Percentiles rank a stretch among this genome's conserved stretches.
phyloP scores from a whole-genome alignment of 2,888 invertebrate species.

The Platycnemis pennipes region DNA sequence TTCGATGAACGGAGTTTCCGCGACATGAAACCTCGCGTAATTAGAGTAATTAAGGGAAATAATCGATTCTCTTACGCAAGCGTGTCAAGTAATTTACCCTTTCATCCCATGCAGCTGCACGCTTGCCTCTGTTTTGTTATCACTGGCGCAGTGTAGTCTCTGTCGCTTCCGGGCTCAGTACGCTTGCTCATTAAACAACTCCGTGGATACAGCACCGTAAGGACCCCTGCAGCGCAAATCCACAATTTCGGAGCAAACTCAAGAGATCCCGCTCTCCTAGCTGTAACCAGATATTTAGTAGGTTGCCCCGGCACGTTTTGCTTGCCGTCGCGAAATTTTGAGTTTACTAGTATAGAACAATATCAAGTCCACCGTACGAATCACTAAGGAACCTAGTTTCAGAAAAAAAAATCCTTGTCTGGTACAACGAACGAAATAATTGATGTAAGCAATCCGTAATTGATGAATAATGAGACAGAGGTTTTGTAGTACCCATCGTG shows the following conservation, averaged over 20 bases:
- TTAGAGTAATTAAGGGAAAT: neutral
- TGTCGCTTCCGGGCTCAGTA: neutral
- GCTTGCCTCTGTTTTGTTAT: neutral
- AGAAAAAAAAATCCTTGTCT: no score
- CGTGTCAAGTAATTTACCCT: slow-evolving; percentile 2
- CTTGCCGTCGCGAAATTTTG: neutral
- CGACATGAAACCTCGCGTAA: neutral
- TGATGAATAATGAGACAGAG: no score
- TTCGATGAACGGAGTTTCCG: neutral
- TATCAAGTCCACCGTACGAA: no score
- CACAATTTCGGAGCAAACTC: neutral
- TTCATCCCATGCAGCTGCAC: neutral
- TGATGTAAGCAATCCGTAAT: no score
- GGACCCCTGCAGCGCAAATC: neutral
- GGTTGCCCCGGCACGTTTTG: neutral
- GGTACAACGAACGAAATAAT: no score
- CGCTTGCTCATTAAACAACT: slow-evolving; percentile 5
- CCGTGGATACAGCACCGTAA: neutral
- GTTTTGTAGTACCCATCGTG: no score
- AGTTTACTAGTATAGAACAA: neutral
- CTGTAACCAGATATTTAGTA: neutral
- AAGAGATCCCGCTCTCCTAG: neutral
- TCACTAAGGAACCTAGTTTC: no score
- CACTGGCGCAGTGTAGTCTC: neutral
- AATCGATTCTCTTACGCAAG: neutral